Evolutionary conservation across 2,113 vertebrate species (phyloP).

Genomic region (Progne subis): DNA sequence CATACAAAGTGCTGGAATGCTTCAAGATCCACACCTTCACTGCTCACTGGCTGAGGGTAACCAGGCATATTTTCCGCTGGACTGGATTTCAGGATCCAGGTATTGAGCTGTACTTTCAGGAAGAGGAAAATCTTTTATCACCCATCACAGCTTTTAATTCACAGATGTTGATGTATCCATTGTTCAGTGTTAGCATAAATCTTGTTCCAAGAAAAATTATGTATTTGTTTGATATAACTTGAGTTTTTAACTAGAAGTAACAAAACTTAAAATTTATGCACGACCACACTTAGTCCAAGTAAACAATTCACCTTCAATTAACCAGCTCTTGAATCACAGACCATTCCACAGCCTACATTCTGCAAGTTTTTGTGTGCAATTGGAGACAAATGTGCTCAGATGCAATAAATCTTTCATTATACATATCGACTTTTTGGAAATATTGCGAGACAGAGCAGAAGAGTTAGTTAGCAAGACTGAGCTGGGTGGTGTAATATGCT

Average conservation of each 20-base stretch:
- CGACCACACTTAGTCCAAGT: background rate
- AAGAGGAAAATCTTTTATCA: background rate
- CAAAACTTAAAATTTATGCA: background rate
- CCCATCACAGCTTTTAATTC: background rate
- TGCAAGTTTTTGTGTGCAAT: background rate
- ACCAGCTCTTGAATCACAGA: background rate
- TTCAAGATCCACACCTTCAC: background rate
- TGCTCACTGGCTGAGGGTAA: background rate
- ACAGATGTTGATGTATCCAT: background rate
- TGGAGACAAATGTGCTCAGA: background rate
- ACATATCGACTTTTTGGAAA: background rate
- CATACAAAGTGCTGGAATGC: background rate
- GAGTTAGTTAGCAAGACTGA: background rate
- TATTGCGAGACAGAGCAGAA: background rate
- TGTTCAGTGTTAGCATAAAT: background rate
- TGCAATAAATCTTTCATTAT: background rate
- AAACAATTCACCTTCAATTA: background rate
- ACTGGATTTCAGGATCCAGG: background rate
- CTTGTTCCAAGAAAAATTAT: background rate
- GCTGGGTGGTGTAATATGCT: background rate
- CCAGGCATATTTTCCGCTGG: background rate
- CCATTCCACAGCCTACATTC: background rate
- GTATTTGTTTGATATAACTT: background rate
- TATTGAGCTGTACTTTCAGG: background rate
- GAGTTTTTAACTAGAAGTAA: background rate